Percentiles rank a stretch among this genome's conserved stretches.
Conservation (phyloP, 2,888 invertebrate genomes). For the Buathra laborator region DNA sequence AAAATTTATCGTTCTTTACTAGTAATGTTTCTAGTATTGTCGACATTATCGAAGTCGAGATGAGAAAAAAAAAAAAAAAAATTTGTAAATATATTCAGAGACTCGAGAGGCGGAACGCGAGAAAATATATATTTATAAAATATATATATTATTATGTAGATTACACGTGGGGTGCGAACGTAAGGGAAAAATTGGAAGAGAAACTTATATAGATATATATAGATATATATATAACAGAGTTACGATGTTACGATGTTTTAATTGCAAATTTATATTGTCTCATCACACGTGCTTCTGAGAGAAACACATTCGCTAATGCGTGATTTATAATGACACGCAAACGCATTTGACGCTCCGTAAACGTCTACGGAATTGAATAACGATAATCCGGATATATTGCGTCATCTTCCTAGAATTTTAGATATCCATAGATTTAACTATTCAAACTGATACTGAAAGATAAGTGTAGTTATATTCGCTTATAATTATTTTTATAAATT, state of each 20-base stretch:
- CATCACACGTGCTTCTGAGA: slow-evolving; percentile 48
- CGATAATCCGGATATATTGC: neutral
- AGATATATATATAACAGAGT: slow-evolving; percentile 63
- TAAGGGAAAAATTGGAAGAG: slow-evolving; percentile 56
- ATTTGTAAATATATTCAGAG: slow-evolving; percentile 49
- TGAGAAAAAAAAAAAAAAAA: neutral
- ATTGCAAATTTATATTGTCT: slow-evolving; percentile 64
- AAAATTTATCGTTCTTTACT: slow-evolving; percentile 29
- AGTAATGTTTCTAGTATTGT: slow-evolving; percentile 36
- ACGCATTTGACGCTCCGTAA: slow-evolving; percentile 48
- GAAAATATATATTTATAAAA: slow-evolving; percentile 28
- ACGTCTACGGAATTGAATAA: slow-evolving; percentile 7
- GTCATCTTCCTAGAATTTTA: slow-evolving; percentile 32
- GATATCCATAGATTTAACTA: slow-evolving; percentile 2
- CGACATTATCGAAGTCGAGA: neutral
- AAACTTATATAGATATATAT: slow-evolving; percentile 64
- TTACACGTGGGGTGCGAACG: slow-evolving; percentile 31
- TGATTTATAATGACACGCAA: neutral
- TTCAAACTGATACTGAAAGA: slow-evolving; percentile 28
- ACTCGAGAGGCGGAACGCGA: slow-evolving; percentile 10
- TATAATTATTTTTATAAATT: slow-evolving; percentile 50
- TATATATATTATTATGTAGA: slow-evolving; percentile 22
- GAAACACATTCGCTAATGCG: slow-evolving; percentile 27
- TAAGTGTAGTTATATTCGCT: slow-evolving; percentile 20
- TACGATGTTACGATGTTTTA: slow-evolving; percentile 64